phyloP scores from a whole-genome alignment of 2,888 invertebrate genomes.

The Rotaria magnacalcarata region DNA sequence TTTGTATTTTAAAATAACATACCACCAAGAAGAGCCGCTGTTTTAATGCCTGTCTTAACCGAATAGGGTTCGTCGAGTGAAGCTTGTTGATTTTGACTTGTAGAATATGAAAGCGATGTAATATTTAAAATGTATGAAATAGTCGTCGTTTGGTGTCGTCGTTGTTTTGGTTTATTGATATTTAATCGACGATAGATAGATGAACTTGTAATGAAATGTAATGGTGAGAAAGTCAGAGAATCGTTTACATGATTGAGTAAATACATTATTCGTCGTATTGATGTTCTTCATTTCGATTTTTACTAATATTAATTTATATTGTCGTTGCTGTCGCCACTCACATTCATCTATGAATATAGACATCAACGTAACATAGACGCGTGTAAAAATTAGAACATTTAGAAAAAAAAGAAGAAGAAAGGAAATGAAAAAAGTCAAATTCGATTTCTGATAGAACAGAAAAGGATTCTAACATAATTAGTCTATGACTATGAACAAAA shows the following conservation, averaged over 20 bases:
- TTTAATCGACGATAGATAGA: background rate
- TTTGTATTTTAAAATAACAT: background rate
- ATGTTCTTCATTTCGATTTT: background rate
- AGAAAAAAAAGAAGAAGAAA: background rate
- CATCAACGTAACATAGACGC: background rate
- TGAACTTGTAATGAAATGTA: background rate
- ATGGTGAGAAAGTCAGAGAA: background rate
- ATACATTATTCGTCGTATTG: background rate
- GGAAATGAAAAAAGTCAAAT: background rate
- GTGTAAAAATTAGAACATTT: background rate
- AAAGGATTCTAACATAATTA: background rate
- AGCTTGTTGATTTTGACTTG: background rate
- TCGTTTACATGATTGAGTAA: background rate
- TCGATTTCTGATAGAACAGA: background rate
- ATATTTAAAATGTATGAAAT: background rate
- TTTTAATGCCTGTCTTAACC: constrained; percentile 23
- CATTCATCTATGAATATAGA: background rate
- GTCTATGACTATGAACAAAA: background rate
- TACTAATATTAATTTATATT: background rate
- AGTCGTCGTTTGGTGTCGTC: background rate
- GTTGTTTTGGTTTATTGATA: background rate
- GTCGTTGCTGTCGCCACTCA: background rate
- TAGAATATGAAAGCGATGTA: background rate
- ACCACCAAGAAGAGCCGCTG: constrained; percentile 31
- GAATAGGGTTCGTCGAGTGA: background rate